phyloP scores from a whole-genome alignment of 2,113 vertebrate genomes.

The Erythrocebus patas region DNA sequence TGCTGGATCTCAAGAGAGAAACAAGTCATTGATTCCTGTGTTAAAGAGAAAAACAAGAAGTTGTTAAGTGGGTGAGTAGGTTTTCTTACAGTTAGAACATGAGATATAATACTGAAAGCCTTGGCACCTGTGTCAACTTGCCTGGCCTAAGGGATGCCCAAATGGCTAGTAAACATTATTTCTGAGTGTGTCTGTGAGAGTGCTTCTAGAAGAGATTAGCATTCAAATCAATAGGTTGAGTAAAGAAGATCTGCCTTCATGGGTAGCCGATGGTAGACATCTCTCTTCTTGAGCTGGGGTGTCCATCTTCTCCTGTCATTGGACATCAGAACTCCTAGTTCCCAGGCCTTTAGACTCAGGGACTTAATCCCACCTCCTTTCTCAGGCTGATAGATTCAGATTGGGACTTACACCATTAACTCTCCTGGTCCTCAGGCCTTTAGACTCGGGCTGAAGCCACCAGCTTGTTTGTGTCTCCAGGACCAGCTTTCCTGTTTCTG shows the following conservation, averaged over 20 bases:
- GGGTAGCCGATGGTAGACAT: neutral
- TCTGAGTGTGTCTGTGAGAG: neutral
- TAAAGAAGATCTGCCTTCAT: neutral
- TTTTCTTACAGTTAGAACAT: neutral
- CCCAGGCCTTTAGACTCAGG: neutral
- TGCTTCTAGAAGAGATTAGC: neutral
- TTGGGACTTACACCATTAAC: neutral
- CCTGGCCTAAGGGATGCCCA: neutral
- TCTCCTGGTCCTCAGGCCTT: neutral
- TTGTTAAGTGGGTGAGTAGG: neutral
- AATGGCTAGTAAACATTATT: neutral
- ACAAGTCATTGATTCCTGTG: neutral
- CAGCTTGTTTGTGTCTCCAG: neutral
- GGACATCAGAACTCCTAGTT: neutral
- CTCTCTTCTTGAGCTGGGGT: neutral
- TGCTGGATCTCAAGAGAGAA: neutral
- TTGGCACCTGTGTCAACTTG: neutral
- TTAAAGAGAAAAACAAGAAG: neutral
- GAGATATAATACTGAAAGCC: neutral
- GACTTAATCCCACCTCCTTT: neutral
- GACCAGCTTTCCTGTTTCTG: neutral
- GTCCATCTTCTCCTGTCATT: neutral
- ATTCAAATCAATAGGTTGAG: neutral
- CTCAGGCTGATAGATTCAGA: neutral
- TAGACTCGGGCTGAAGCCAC: neutral